phyloP scores from a whole-genome alignment of 1,140 invertebrate species.

The Colletes gigas region DNA sequence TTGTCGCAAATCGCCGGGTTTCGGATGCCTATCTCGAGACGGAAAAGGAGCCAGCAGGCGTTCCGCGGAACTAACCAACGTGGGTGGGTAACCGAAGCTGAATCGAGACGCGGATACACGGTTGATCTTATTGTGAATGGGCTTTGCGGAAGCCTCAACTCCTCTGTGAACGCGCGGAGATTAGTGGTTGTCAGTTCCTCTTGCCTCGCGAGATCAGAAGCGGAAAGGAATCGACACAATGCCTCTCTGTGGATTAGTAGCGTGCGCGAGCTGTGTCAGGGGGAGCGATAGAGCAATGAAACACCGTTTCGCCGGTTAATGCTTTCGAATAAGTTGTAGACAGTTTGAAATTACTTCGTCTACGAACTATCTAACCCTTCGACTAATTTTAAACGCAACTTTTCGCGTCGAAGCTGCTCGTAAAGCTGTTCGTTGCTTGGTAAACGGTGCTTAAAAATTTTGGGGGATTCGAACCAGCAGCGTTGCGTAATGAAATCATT shows the following conservation, averaged over 20 bases:
- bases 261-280: neutral
- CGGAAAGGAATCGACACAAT: slow-evolving; percentile 28
- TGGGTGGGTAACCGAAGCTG: neutral
- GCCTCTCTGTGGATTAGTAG: slow-evolving; percentile 7
- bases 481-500: neutral
- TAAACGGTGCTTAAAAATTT: too few species aligned
- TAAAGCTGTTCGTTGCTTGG: too few species aligned
- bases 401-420: too few species aligned
- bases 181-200: slow-evolving; percentile 11
- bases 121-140: slow-evolving; percentile 28
- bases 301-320: neutral
- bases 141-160: slow-evolving; percentile 21
- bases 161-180: slow-evolving; percentile 19
- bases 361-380: too few species aligned
- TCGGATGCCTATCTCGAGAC: neutral
- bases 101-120: slow-evolving; percentile 28
- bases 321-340: neutral
- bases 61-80: slow-evolving; percentile 2
- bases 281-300: neutral
- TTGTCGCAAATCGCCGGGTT: neutral
- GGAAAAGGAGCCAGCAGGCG: neutral
- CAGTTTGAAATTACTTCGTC: too few species aligned
- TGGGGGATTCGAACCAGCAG: too few species aligned
- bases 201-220: slow-evolving; percentile 16
- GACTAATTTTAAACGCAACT: too few species aligned